These are phyloP conservation scores for Catharus fuscescens DNA, from an alignment of 2,113 vertebrate genomes.

Conservation along the genomic window DNA sequence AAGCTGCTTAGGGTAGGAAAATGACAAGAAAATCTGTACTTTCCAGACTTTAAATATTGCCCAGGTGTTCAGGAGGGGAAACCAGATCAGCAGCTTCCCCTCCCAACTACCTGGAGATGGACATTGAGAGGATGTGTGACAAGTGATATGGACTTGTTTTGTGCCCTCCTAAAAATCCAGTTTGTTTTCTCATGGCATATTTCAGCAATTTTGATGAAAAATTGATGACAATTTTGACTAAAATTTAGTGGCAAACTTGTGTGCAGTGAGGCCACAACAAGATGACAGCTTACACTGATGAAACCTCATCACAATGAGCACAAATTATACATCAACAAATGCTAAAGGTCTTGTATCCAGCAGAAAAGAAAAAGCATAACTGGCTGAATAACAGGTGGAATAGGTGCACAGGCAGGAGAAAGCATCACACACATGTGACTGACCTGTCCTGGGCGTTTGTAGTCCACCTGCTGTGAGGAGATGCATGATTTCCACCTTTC, in stretches of 20 bases:
- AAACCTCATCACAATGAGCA: background rate
- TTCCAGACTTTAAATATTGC: background rate
- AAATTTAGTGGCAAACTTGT: background rate
- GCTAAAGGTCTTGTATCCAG: background rate
- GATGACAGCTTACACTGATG: background rate
- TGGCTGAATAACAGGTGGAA: background rate
- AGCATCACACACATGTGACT: background rate
- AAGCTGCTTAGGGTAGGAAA: background rate
- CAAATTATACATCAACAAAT: background rate
- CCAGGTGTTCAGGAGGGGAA: background rate
- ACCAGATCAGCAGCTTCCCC: background rate
- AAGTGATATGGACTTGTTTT: background rate
- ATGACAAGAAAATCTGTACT: background rate
- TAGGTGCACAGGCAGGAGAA: background rate
- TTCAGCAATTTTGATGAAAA: background rate
- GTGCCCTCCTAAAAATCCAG: background rate
- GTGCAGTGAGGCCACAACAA: background rate
- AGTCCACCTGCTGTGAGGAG: background rate
- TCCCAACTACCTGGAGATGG: background rate
- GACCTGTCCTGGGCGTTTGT: background rate
- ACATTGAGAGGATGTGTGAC: background rate
- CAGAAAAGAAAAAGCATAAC: background rate
- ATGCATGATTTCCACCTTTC: background rate
- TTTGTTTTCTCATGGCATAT: background rate
- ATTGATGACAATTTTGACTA: background rate